Evolutionary conservation across 2,113 vertebrate species (phyloP).

Genomic region (Trogon surrucura): DNA sequence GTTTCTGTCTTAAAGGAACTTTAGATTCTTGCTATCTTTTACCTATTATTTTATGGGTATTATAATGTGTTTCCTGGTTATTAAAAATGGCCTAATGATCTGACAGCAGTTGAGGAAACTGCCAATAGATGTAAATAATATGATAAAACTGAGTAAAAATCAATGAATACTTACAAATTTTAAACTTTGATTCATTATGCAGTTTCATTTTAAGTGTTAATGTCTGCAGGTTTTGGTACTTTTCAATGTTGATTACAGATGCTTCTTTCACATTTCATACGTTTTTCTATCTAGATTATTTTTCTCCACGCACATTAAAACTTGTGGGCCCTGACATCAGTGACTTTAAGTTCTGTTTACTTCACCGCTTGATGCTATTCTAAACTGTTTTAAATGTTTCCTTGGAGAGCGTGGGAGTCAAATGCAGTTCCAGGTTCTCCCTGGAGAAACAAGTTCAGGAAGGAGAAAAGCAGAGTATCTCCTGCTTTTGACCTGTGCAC

Average conservation of each 20-base stretch:
- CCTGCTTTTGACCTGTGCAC: not conserved
- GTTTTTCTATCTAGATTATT: not conserved
- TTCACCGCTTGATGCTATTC: not conserved
- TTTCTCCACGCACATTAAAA: not conserved
- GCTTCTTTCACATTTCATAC: not conserved
- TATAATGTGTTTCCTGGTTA: not conserved
- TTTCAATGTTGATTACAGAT: not conserved
- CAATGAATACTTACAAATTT: not conserved
- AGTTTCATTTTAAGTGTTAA: not conserved
- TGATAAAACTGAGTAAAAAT: not conserved
- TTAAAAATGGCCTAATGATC: not conserved
- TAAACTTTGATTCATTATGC: not conserved
- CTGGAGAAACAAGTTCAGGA: not conserved
- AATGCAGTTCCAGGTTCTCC: not conserved
- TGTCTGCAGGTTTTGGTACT: not conserved
- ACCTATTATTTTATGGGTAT: not conserved
- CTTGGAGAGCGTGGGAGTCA: not conserved
- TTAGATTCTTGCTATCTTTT: not conserved
- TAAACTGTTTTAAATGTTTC: not conserved
- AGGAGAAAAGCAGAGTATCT: not conserved
- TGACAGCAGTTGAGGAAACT: not conserved
- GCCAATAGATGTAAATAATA: not conserved
- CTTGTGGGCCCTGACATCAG: not conserved
- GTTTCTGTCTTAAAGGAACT: not conserved
- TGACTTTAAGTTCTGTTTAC: constrained; percentile 2